phyloP scores from a whole-genome alignment of 1,140 invertebrate genomes.

The Himalopsyche phryganea region DNA sequence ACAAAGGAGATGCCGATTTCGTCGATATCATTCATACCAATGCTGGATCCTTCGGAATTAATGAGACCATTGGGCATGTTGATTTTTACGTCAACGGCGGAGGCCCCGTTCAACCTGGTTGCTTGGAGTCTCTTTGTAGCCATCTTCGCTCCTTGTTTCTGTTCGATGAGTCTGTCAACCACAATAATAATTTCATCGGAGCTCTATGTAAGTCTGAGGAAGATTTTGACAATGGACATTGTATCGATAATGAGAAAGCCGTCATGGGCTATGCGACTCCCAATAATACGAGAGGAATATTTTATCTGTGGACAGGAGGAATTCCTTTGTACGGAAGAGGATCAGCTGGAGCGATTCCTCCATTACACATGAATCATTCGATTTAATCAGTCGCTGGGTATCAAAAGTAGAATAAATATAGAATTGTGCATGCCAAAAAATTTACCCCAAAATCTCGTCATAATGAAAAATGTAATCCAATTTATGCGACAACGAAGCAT shows the following conservation, averaged over 20 bases:
- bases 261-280: slow-evolving; percentile 55
- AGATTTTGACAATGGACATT: slow-evolving; percentile 49
- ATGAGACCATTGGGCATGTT: slow-evolving; percentile 54
- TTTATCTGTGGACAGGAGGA: slow-evolving; percentile 42
- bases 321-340: too few relatives aligned
- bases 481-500: too few relatives aligned
- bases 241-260: slow-evolving; percentile 40
- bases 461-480: too few relatives aligned
- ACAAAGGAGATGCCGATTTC: slow-evolving; percentile 51
- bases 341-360: too few relatives aligned
- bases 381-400: too few relatives aligned
- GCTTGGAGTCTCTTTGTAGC: slow-evolving; percentile 58
- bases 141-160: slow-evolving; percentile 58
- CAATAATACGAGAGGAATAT: slow-evolving; percentile 48
- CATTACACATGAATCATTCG: too few relatives aligned
- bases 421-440: too few relatives aligned
- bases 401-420: too few relatives aligned
- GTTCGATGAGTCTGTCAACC: slow-evolving; percentile 56
- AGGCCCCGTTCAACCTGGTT: slow-evolving; percentile 60
- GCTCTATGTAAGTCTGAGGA: slow-evolving; percentile 47
- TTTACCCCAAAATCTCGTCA: too few relatives aligned
- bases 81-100: slow-evolving; percentile 71
- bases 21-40: slow-evolving; percentile 60
- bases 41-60: slow-evolving; percentile 53
- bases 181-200: slow-evolving; percentile 52